A percentile compares a stretch with the other conserved stretches of the same genome.
Conservation (phyloP, 1,140 invertebrate species). For the Acyrthosiphon pisum region DNA sequence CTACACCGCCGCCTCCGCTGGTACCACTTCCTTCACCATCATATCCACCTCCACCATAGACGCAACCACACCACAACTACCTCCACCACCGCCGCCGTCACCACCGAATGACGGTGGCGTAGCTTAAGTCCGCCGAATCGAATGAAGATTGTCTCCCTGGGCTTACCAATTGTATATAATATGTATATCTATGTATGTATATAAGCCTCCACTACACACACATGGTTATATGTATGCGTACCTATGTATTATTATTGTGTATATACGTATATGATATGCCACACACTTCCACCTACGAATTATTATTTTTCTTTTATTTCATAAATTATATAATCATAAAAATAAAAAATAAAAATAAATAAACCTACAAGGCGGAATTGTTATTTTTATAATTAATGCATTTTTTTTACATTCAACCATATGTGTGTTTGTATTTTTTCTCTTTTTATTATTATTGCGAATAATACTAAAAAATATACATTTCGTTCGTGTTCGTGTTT, state of each 20-base stretch:
- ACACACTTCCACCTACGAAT: constrained; percentile 39
- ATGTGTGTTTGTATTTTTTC: constrained; percentile 25
- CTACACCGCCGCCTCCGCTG: background rate
- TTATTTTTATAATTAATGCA: constrained; percentile 52
- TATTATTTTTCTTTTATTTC: constrained; percentile 43
- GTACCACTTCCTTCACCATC: background rate
- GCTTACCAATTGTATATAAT: constrained; percentile 7
- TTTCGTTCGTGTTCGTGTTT: constrained; percentile 54
- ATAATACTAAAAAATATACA: constrained; percentile 54
- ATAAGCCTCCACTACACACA: background rate
- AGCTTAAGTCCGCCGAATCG: background rate
- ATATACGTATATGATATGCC: background rate
- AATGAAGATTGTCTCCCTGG: background rate
- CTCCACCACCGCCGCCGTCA: too few species aligned
- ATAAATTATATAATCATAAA: constrained; percentile 45
- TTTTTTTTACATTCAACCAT: constrained; percentile 38
- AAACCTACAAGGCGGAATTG: constrained; percentile 43
- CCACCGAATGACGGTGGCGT: background rate
- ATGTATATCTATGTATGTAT: background rate
- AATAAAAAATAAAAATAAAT: constrained; percentile 6
- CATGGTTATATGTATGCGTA: background rate
- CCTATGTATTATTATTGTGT: background rate
- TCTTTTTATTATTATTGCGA: constrained; percentile 46
- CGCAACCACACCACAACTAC: background rate
- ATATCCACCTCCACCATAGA: background rate